These are phyloP conservation scores for Lepas anatifera DNA, from an alignment of 2,888 invertebrate species.

Conservation along the genomic window DNA sequence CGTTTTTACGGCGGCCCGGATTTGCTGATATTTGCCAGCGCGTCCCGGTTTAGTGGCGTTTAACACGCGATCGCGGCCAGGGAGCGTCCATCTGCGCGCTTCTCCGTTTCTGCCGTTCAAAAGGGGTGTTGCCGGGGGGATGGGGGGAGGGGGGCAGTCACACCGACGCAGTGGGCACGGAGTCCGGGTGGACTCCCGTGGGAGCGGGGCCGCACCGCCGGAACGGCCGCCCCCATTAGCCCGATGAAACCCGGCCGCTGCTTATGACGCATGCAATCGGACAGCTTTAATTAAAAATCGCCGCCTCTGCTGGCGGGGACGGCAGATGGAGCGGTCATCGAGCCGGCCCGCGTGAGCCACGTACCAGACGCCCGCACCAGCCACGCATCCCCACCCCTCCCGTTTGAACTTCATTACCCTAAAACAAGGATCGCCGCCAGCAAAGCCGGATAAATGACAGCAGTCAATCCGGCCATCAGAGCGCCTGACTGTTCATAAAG, in stretches of 20 bases:
- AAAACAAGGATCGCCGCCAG: too few relatives aligned
- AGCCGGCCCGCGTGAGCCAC: neutral
- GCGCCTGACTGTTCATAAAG: too few relatives aligned
- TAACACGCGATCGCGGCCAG: neutral
- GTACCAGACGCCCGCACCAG: neutral
- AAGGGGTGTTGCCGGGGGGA: too few relatives aligned
- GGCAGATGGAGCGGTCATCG: too few relatives aligned
- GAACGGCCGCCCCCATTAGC: neutral
- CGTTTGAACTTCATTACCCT: too few relatives aligned
- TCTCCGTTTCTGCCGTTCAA: too few relatives aligned
- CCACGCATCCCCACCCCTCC: neutral
- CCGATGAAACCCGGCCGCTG: neutral
- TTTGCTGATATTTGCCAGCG: slow-evolving; percentile 3
- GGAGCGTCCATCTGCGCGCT: neutral
- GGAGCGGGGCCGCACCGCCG: neutral
- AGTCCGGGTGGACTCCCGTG: neutral
- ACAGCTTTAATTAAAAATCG: too few relatives aligned
- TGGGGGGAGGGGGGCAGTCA: neutral
- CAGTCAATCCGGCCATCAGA: too few relatives aligned
- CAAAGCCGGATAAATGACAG: too few relatives aligned
- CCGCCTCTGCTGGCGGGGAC: too few relatives aligned
- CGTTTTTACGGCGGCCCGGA: slow-evolving; percentile 10
- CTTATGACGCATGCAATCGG: too few relatives aligned
- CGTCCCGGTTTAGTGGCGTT: slow-evolving; percentile 4
- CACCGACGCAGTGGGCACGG: neutral